Conservation (phyloP, 2,797 vertebrate species). For the Cossypha polioptera region DNA sequence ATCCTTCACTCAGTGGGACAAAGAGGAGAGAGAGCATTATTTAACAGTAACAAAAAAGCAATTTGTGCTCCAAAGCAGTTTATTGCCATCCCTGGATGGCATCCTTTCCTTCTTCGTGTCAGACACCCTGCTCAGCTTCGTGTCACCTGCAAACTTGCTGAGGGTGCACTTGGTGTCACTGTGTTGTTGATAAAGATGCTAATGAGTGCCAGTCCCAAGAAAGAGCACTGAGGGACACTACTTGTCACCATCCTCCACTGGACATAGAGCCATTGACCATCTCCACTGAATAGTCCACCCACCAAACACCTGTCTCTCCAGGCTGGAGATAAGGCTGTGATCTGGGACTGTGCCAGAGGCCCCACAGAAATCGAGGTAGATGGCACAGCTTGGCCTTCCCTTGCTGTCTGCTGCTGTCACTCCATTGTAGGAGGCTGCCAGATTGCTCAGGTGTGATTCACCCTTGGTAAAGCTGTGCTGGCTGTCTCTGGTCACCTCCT, state of each 20-base stretch:
- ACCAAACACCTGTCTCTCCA: not conserved
- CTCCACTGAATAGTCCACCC: not conserved
- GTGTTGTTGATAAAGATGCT: not conserved
- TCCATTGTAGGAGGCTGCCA: not conserved
- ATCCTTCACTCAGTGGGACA: not conserved
- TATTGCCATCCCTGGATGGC: not conserved
- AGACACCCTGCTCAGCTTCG: not conserved
- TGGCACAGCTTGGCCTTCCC: no score
- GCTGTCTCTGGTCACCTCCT: not conserved
- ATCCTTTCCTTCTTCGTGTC: not conserved
- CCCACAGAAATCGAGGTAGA: no score
- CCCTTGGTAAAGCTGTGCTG: not conserved
- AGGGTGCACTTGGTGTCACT: rapidly evolving
- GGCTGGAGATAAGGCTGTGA: not conserved
- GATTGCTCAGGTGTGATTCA: not conserved
- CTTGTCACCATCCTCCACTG: not conserved
- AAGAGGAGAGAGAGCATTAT: no score
- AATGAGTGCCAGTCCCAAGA: no score
- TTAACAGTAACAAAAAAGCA: not conserved
- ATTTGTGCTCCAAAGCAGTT: not conserved
- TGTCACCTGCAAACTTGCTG: not conserved
- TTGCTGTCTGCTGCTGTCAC: not conserved
- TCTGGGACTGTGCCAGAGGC: not conserved
- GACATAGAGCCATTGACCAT: no score
- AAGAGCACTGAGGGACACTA: not conserved